Conservation (phyloP, 2,797 vertebrate species). For the Trichosurus vulpecula region DNA sequence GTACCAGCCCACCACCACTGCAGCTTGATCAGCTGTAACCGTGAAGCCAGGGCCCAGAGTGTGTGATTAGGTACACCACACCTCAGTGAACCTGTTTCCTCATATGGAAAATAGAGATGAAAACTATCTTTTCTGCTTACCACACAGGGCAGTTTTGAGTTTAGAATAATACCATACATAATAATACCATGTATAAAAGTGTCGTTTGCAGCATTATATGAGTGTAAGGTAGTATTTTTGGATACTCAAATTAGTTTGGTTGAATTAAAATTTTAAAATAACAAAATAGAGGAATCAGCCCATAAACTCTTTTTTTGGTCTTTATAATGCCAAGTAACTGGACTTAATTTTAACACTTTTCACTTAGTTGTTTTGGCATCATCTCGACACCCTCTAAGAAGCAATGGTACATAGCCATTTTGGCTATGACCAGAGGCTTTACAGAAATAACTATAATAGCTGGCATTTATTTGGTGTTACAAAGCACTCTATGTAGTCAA, state of each 20-base stretch:
- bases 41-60: neutral
- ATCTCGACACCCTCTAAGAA: neutral
- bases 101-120: conserved; percentile 26
- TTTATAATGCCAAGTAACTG: neutral
- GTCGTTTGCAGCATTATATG: neutral
- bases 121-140: conserved; percentile 13
- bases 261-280: neutral
- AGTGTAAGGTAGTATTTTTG: neutral
- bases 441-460: neutral
- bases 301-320: neutral
- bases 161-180: conserved; percentile 41
- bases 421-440: neutral
- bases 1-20: neutral
- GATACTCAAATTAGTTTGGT: neutral
- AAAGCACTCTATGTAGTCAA: neutral
- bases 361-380: neutral
- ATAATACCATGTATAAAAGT: neutral
- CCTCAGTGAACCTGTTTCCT: conserved; percentile 17
- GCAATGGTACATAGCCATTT: neutral
- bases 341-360: neutral
- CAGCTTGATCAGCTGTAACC: neutral
- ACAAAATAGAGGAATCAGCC: neutral
- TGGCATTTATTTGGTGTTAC: neutral
- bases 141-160: conserved; percentile 41
- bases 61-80: neutral